phyloP scores from a whole-genome alignment of 2,113 vertebrate genomes.

The Erinaceus europaeus region DNA sequence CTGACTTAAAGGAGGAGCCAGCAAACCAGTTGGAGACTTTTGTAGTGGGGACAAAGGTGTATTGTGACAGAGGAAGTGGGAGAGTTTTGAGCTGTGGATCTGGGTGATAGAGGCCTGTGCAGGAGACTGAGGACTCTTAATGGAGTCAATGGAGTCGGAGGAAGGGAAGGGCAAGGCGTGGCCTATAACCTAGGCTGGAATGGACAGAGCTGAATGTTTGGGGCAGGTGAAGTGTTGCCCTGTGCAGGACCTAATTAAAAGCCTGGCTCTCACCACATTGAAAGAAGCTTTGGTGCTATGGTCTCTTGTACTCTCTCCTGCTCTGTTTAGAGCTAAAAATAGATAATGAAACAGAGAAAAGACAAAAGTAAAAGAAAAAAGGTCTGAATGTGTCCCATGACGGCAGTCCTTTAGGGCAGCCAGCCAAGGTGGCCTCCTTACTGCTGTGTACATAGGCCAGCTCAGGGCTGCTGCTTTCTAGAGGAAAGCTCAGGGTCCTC shows the following conservation, averaged over 20 bases:
- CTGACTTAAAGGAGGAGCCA: not conserved
- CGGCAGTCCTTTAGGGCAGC: not conserved
- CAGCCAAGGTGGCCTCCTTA: not conserved
- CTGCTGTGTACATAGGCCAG: accelerated
- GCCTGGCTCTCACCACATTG: too few relatives aligned
- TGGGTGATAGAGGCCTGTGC: too few relatives aligned
- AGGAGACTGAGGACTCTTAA: too few relatives aligned
- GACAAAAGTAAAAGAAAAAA: not conserved
- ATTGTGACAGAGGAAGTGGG: not conserved
- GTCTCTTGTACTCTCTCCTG: too few relatives aligned
- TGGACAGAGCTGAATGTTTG: too few relatives aligned
- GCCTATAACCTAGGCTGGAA: too few relatives aligned
- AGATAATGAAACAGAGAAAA: too few relatives aligned
- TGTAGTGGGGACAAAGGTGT: not conserved
- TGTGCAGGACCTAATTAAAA: too few relatives aligned
- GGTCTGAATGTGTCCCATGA: not conserved
- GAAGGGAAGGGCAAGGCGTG: too few relatives aligned
- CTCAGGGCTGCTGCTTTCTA: accelerated
- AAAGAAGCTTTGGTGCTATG: too few relatives aligned
- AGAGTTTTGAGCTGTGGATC: not conserved
- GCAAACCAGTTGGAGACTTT: not conserved
- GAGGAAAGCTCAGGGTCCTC: not conserved
- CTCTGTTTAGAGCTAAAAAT: too few relatives aligned
- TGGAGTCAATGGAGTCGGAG: not conserved
- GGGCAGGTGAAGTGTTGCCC: too few relatives aligned